Percentiles rank a stretch among this genome's conserved stretches.
Evolutionary conservation across 2,797 vertebrate genomes (phyloP).

Genomic region (Martes flavigula): DNA sequence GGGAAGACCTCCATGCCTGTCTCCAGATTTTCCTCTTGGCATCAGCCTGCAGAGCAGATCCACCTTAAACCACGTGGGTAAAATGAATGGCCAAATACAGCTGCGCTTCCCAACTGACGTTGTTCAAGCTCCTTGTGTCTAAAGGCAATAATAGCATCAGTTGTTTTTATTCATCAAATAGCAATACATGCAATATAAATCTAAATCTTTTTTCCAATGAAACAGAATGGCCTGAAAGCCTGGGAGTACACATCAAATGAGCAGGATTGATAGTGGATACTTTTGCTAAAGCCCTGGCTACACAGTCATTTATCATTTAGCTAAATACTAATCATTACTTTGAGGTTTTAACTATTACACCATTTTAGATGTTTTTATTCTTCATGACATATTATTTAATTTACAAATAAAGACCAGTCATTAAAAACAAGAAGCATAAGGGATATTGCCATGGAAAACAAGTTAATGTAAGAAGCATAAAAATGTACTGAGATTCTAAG

Average conservation of each 20-base stretch:
- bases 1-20: background rate
- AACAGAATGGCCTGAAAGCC: background rate
- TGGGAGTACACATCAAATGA: background rate
- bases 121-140: background rate
- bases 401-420: background rate
- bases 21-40: background rate
- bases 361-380: background rate
- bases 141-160: background rate
- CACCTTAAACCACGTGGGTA: background rate
- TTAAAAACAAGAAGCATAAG: background rate
- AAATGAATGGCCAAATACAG: background rate
- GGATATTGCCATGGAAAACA: background rate
- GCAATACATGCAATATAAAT: background rate
- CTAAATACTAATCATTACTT: background rate
- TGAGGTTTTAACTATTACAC: background rate
- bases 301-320: background rate
- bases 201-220: background rate
- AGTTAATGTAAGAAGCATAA: background rate
- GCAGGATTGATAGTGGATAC: background rate
- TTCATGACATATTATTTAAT: background rate
- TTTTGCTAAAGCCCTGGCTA: background rate
- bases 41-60: background rate
- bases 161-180: background rate
- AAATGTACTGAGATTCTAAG: background rate
- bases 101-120: background rate